A percentile compares a stretch with the other conserved stretches of the same genome.
phyloP scores from a whole-genome alignment of 1,140 invertebrate genomes.

The Sitodiplosis mosellana region DNA sequence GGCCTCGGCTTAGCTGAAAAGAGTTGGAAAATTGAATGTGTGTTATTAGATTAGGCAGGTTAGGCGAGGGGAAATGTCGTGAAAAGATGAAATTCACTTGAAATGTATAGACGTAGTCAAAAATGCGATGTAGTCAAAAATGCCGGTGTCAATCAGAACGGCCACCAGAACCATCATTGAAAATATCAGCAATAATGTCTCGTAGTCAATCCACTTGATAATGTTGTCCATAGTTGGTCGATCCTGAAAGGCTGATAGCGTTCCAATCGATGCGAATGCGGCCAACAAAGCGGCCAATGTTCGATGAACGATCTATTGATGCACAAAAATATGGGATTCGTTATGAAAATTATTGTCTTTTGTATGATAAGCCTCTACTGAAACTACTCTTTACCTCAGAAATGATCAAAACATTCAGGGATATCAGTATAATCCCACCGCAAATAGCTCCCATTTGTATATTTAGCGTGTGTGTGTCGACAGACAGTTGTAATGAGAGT shows the following conservation, averaged over 20 bases:
- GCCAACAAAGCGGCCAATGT: slow-evolving; percentile 58
- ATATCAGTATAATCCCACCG: slow-evolving; percentile 40
- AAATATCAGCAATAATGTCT: slow-evolving; percentile 58
- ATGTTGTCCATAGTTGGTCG: slow-evolving; percentile 49
- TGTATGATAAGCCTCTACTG: too few species aligned
- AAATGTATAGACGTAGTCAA: slow-evolving; percentile 46
- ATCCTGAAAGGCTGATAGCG: slow-evolving; percentile 44
- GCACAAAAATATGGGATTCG: too few species aligned
- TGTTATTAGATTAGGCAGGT: too few species aligned
- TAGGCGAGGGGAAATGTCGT: too few species aligned
- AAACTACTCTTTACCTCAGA: slow-evolving; percentile 30
- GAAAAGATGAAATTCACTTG: slow-evolving; percentile 16
- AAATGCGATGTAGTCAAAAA: slow-evolving; percentile 67
- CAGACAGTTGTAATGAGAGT: slow-evolving; percentile 14
- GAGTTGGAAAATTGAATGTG: too few species aligned
- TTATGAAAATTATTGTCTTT: too few species aligned
- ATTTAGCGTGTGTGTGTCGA: slow-evolving; percentile 35
- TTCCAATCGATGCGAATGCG: slow-evolving; percentile 44
- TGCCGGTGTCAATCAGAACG: slow-evolving; percentile 58
- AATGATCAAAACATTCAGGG: slow-evolving; percentile 53
- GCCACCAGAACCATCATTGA: slow-evolving; percentile 72
- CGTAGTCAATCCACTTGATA: slow-evolving; percentile 60
- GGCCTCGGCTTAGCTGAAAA: slow-evolving; percentile 44
- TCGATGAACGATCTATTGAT: slow-evolving; percentile 33
- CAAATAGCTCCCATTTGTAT: slow-evolving; percentile 38